Percentiles rank a stretch among this genome's conserved stretches.
These are phyloP conservation scores for Chrysogorgia sp. DNA, from an alignment of 92 coral and sea anemone genomes.

Conservation along the genomic window DNA sequence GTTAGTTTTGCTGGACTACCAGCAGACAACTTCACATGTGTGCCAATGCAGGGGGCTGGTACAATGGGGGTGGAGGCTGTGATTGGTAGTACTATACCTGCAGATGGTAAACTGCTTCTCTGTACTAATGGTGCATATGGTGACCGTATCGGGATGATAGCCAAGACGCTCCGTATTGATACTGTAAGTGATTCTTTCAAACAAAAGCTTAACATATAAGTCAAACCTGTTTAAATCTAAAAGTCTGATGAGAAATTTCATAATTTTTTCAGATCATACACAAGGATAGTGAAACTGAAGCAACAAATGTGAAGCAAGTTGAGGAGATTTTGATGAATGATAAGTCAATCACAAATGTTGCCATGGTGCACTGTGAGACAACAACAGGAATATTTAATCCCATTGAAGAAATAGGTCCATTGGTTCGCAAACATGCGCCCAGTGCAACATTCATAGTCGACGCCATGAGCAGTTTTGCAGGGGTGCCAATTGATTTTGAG, in stretches of 20 bases:
- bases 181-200: constrained; percentile 64
- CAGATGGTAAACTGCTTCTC: constrained; percentile 74
- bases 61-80: constrained; percentile 91
- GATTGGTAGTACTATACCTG: constrained; percentile 83
- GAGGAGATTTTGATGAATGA: constrained; percentile 71
- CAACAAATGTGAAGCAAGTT: constrained; percentile 71
- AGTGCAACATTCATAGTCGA: constrained; percentile 92
- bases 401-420: constrained; percentile 79
- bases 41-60: constrained; percentile 93
- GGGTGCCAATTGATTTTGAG: constrained; percentile 81
- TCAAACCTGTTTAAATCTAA: too few relatives aligned
- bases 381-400: constrained; percentile 95
- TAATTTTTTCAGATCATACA: constrained; percentile 63
- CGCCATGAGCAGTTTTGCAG: constrained; percentile 99
- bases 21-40: constrained; percentile 67
- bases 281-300: constrained; percentile 74
- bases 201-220: not conserved
- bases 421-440: constrained; percentile 76
- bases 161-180: constrained; percentile 87
- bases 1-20: constrained; percentile 88
- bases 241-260: not conserved
- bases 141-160: constrained; percentile 81
- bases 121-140: constrained; percentile 93
- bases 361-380: constrained; percentile 98
- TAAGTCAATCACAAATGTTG: constrained; percentile 75